Base-by-base conservation (phyloP, 2,797 vertebrate genomes). In the Gymnocypris eckloni region DNA sequence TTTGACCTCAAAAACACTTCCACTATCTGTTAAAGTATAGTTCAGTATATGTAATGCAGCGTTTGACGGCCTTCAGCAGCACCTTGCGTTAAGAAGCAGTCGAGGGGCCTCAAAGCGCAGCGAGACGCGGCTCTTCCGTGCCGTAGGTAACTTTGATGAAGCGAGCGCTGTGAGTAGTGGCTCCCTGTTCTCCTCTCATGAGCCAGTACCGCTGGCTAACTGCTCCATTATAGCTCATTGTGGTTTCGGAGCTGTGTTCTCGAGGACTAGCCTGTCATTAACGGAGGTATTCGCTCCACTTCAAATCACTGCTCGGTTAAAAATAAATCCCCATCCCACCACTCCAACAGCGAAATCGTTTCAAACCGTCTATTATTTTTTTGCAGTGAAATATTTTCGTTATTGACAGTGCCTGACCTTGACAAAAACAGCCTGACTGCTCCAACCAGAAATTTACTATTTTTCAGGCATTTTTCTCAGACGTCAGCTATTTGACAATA, bases 241-340 rank as follows among this genome's bases (percentile, higher is more conserved):
- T 69, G 87, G 85, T 89, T 64, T 85, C 78, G 56, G 75, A 59
- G 39, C 85, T 25, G 64, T 77, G 82, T 87, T 88, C 78, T 45
- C 52, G 37, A 52, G 66, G 75, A 77, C 79, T 22, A 75, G 76
- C 84, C 88, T 87, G 79, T 86, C 88, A 88, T 88, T 87, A 87
- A 88, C 64, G 3, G 80, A 84, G 89, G 76, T 88, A 87, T 87
- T 87, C 59, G 79, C 66, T 77, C 85, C 83, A 86, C 78, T 90
- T 89, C 85, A 89, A 88, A 89, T 87, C 85, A 82, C 82, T 66
- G 78, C 80, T 73, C 41, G 79, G 86, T 79, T 88, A 79, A 89
- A 87, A 88, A 89, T 87, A 83, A 76, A 81, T 76, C 64, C 71
- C 76, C 66, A 10, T 72, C 82, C 86, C 70, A 72, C 73, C 67